Conservation (phyloP, 2,797 vertebrate species). For the Jordanella pulchra region DNA sequence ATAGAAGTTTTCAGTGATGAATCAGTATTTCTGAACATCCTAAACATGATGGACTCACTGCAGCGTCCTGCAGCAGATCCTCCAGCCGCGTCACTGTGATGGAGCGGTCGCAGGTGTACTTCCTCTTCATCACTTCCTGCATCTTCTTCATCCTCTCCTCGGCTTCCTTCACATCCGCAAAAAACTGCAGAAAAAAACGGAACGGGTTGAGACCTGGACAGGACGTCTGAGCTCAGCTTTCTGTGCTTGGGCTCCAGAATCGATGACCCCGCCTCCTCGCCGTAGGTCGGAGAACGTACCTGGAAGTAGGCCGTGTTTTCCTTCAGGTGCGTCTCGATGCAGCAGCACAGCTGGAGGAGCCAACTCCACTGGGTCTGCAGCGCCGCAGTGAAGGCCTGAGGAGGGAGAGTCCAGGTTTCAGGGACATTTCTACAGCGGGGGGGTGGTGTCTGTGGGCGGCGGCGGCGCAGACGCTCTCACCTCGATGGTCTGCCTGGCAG, state of each 20-base stretch:
- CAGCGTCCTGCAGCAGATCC: constrained; percentile 89
- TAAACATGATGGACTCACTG: constrained; percentile 67
- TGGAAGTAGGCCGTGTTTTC: constrained; percentile 93
- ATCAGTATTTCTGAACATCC: background rate
- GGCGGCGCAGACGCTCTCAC: constrained; percentile 56
- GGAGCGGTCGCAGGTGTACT: constrained; percentile 88
- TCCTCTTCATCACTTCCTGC: constrained; percentile 87
- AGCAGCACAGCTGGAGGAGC: constrained; percentile 94
- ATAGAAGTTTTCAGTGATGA: no score
- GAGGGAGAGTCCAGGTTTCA: background rate
- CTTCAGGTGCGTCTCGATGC: constrained; percentile 90
- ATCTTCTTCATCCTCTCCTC: constrained; percentile 87
- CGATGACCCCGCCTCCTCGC: no score
- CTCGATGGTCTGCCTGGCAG: constrained; percentile 85
- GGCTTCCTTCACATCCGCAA: constrained; percentile 86
- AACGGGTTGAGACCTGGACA: background rate
- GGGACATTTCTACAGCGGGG: background rate
- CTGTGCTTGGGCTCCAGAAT: no score
- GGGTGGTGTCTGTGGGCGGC: background rate
- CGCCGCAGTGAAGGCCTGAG: constrained; percentile 87
- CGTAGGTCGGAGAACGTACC: constrained; percentile 62
- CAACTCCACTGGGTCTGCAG: constrained; percentile 98
- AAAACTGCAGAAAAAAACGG: constrained; percentile 77
- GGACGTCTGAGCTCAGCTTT: background rate
- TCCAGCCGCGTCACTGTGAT: constrained; percentile 89